Conservation (phyloP, 2,888 invertebrate genomes). For the Pandemis corylana region DNA sequence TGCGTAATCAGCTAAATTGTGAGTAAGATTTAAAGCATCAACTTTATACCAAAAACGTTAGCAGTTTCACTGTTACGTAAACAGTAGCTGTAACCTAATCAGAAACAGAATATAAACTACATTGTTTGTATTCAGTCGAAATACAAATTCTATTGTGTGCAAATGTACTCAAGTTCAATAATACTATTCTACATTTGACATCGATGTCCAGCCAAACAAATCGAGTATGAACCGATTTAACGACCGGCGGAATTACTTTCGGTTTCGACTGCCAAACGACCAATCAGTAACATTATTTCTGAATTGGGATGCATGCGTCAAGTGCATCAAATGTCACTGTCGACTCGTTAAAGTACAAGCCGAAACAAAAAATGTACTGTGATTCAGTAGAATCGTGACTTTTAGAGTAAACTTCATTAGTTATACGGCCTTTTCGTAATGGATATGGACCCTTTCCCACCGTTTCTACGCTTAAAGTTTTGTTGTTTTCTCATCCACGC, state of each 20-base stretch:
- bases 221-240: constrained; percentile 29
- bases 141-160: constrained; percentile 40
- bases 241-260: constrained; percentile 33
- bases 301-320: constrained; percentile 14
- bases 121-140: constrained; percentile 32
- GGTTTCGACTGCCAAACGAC: constrained; percentile 30
- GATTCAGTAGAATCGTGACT: background rate
- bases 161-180: constrained; percentile 40
- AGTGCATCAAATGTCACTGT: constrained; percentile 13
- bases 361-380: background rate
- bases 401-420: background rate
- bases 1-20: constrained; percentile 3
- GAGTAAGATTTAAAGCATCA: constrained; percentile 2
- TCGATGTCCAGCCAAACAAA: constrained; percentile 32
- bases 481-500: too few species aligned
- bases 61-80: constrained; percentile 38
- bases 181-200: constrained; percentile 37
- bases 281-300: constrained; percentile 30
- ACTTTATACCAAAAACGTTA: constrained; percentile 23
- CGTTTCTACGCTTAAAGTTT: too few species aligned
- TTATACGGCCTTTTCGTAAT: background rate
- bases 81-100: constrained; percentile 13
- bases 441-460: background rate
- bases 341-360: background rate
- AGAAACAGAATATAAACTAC: constrained; percentile 37